Evolutionary conservation across 2,797 vertebrate genomes (phyloP).

Genomic region (Alcedo quadribrachys): DNA sequence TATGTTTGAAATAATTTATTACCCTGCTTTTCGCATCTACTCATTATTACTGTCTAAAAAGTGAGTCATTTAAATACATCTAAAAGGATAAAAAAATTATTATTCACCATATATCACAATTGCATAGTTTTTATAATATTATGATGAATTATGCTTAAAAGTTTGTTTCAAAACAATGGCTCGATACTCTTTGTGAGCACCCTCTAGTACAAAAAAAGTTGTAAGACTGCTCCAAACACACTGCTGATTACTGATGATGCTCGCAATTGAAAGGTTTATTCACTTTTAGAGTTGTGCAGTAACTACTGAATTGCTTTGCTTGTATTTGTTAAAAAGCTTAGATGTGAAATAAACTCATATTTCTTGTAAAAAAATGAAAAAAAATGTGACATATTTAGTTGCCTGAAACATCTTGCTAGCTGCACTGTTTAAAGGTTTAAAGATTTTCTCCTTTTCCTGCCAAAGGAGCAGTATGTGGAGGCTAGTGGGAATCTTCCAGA

Average conservation of each 20-base stretch:
- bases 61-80: not conserved
- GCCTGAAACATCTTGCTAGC: not conserved
- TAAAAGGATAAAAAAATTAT: not conserved
- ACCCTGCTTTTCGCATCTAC: not conserved
- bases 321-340: not conserved
- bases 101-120: not conserved
- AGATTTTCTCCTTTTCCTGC: not conserved
- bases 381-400: not conserved
- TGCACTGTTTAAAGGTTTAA: not conserved
- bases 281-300: not conserved
- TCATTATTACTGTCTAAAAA: not conserved
- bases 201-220: not conserved
- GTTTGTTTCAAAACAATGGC: not conserved
- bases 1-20: not conserved
- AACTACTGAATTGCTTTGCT: not conserved
- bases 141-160: not conserved
- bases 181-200: not conserved
- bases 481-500: not conserved
- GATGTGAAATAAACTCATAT: not conserved
- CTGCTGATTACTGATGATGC: not conserved
- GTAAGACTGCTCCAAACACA: not conserved
- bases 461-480: not conserved
- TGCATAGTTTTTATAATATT: not conserved
- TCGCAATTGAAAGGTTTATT: not conserved
- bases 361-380: not conserved